Base-by-base conservation (phyloP, 2,888 invertebrate species). In the Proisotoma minuta region DNA sequence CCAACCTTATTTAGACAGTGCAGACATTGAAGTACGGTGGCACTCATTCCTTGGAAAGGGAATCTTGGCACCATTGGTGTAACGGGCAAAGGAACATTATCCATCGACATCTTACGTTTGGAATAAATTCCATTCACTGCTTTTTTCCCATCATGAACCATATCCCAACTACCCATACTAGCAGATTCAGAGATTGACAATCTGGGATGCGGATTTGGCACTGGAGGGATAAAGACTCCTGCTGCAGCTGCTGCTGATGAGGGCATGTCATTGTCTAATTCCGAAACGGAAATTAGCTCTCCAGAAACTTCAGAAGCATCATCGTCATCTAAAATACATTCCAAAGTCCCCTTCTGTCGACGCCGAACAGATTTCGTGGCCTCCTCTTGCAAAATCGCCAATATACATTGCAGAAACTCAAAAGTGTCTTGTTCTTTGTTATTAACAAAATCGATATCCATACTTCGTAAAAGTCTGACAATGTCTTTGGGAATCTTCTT, bases 351-450 rank as follows among this genome's bases (percentile, higher is more conserved):
- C 4, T 22, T 39, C 52, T 65, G 59, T 27, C 28, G 57, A 12
- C 60, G 50, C 3, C 62, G 54, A 28, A 58, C n/a, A 1, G 64
- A 62, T 12, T 34, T 75, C 18, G 75, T 75, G 39, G 78, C 74
- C 78, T 97, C 96, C 76, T 93, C 91, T 76, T 94, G 93, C 53
- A 96, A 80, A 15, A 94, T 92, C n/a, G 89, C 85, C 8, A 94
- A 81, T 73, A 97, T 80, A 8, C 93, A 88, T 78, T 93, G 91
- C 74, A 96, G 85, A 57, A 97, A 78, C 79, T 97, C 96, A 77
- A 95, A 95, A 0, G 94, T 91, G 79, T 97, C 97, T 78, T 95
- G 89, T 79, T 96, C 92, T 70, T 91, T 92, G 43, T 43, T 15
- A n/a, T 43, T 43, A 4, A 43, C 43, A 43, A 43, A 43, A 18